Evolutionary conservation across 2,797 vertebrate species (phyloP), one percentile per base, ranked within the genome.

Genomic region (Cuniculus paca): DNA sequence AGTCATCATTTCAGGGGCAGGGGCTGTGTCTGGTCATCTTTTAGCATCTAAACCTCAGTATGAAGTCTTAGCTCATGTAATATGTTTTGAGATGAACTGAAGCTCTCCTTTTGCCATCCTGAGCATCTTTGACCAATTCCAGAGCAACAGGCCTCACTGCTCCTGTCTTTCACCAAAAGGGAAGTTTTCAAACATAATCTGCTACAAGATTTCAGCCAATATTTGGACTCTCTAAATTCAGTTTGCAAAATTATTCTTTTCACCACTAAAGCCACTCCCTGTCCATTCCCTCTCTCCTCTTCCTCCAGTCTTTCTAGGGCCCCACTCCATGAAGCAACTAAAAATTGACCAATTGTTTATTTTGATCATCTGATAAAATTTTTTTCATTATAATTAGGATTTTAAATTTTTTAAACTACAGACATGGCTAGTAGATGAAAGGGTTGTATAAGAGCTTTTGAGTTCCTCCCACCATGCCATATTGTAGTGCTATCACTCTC

Each of bases 201-300:
- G 28, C 17, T 13, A 1, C 16, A 50, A 68, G 39, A 88, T 58
- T 3, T 0, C 24, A 68, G 65, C 63, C 28, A 82, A 58, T n/a
- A 34, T 68, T 96, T 90, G 39, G 56, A 70, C 52, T 90, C 56
- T 92, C 56, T 45, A 56, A 72, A 93, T 95, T 75, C 36, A 45
- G 78, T 88, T 52, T 24, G 61, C 7, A 75, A 77, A 93, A 42
- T 60, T 50, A 14, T 91, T 83, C 14, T 75, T 81, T 75, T 48
- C 16, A 85, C 16, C 68, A 14, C 19, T 17, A 52, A 31, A 65
- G 39, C 45, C 72, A n/a, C 31, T 11, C 10, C 11, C 26, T n/a
- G 58, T 22, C 83, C 79, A 8, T 26, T 20, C 20, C 17, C 13
- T 2, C 10, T 52, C 10, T 48, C 12, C n/a, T 54, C 45, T 45